Conservation (phyloP, 2,797 vertebrate species). For the Mastacembelus armatus region DNA sequence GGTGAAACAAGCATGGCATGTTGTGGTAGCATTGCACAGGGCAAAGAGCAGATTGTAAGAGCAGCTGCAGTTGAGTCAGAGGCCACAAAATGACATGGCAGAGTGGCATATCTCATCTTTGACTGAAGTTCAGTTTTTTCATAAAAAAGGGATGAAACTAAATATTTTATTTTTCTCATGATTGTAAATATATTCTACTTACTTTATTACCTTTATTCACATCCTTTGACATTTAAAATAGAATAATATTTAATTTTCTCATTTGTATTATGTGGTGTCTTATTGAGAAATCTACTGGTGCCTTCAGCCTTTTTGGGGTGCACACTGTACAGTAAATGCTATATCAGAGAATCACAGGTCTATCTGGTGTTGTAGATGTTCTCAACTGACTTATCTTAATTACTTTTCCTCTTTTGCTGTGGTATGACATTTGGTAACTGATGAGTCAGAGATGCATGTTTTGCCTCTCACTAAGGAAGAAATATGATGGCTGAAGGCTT, state of each 20-base stretch:
- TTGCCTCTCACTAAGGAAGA: constrained; percentile 14
- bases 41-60: too few relatives aligned
- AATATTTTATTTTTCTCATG: too few relatives aligned
- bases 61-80: too few relatives aligned
- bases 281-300: neutral
- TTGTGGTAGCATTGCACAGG: too few relatives aligned
- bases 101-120: too few relatives aligned
- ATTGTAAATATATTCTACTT: too few relatives aligned
- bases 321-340: neutral
- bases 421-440: constrained; percentile 38
- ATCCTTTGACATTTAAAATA: neutral
- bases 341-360: constrained; percentile 5
- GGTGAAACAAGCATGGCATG: too few relatives aligned
- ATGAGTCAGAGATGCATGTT: constrained; percentile 15
- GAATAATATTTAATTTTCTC: neutral
- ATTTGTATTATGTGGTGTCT: neutral
- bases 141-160: too few relatives aligned
- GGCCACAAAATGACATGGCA: too few relatives aligned
- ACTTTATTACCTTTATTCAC: too few relatives aligned
- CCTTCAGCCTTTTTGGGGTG: neutral
- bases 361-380: constrained; percentile 17
- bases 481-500: constrained; percentile 14
- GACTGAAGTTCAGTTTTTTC: too few relatives aligned
- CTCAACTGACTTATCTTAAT: constrained; percentile 31
- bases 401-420: constrained; percentile 10